These are phyloP conservation scores for Aplochiton taeniatus DNA, from an alignment of 2,797 vertebrate genomes.

Conservation along the genomic window DNA sequence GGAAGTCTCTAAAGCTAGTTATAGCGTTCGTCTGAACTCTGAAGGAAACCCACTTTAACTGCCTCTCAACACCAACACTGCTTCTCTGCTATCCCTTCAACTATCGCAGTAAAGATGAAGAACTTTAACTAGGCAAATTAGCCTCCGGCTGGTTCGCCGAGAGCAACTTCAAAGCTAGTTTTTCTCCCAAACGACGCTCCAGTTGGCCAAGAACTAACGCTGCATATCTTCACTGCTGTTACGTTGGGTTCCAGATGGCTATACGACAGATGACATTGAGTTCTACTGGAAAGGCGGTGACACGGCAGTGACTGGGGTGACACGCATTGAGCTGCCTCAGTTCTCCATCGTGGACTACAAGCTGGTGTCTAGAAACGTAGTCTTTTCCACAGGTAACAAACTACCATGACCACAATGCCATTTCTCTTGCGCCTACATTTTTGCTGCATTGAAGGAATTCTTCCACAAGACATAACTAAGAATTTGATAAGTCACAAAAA, in stretches of 20 bases:
- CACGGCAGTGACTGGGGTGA: conserved; percentile 84
- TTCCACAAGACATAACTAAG: too few species aligned
- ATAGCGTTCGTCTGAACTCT: too few species aligned
- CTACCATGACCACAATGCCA: too few species aligned
- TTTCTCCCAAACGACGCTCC: conserved; percentile 50
- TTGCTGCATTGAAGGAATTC: too few species aligned
- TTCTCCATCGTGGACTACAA: conserved; percentile 99
- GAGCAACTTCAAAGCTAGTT: conserved; percentile 57
- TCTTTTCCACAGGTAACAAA: conserved; percentile 93
- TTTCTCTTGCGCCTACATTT: too few species aligned
- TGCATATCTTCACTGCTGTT: conserved; percentile 64
- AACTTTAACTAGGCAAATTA: too few species aligned
- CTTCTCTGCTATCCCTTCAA: too few species aligned
- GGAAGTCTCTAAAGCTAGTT: too few species aligned
- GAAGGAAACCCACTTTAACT: too few species aligned
- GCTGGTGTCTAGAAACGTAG: conserved; percentile 95
- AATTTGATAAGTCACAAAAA: too few species aligned
- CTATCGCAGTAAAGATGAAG: too few species aligned
- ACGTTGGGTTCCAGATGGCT: conserved; percentile 67
- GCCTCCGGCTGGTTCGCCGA: conserved; percentile 42
- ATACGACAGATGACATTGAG: conserved; percentile 76
- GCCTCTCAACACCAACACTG: too few species aligned
- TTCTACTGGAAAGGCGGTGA: conserved; percentile 76
- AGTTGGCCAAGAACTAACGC: conserved; percentile 58
- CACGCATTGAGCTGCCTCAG: conserved; percentile 94